A percentile compares a stretch with the other conserved stretches of the same genome.
phyloP scores from a whole-genome alignment of 2,113 vertebrate species.

The Grammomys dolichurus region DNA sequence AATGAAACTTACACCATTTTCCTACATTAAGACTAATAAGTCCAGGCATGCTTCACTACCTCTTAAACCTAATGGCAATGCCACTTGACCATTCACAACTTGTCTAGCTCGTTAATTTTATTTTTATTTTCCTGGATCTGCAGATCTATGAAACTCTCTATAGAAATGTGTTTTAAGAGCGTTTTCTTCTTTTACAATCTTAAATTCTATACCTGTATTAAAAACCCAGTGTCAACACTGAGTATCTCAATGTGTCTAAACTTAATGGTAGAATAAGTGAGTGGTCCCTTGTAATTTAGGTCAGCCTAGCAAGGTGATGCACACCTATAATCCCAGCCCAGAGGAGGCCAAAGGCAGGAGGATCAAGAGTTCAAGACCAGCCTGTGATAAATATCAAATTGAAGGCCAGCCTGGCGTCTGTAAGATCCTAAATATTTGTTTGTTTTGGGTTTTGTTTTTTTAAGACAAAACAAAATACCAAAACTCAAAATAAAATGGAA shows the following conservation, averaged over 20 bases:
- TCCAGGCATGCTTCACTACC: constrained; percentile 9
- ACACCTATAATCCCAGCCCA: not conserved
- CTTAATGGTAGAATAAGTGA: not conserved
- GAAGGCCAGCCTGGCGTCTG: not conserved
- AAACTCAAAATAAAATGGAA: not conserved
- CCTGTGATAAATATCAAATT: not conserved
- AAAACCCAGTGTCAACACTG: not conserved
- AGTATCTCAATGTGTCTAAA: not conserved
- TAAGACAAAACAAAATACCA: not conserved
- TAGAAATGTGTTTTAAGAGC: constrained; percentile 31
- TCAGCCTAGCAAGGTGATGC: not conserved
- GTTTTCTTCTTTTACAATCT: not conserved
- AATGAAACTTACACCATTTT: not conserved
- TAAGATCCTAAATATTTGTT: not conserved
- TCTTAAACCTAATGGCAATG: constrained; percentile 24
- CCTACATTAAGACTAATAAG: constrained; percentile 36
- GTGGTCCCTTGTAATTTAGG: not conserved
- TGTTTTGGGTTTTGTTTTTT: not conserved
- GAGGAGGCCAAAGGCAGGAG: not conserved
- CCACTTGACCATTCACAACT: not conserved
- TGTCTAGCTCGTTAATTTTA: not conserved
- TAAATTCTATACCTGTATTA: not conserved
- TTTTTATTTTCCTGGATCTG: not conserved
- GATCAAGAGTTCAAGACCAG: not conserved
- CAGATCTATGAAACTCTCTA: not conserved